Evolutionary conservation across 2,888 invertebrate species (phyloP), one percentile per base, ranked within the genome.

Genomic region (Ophion obscuratus): DNA sequence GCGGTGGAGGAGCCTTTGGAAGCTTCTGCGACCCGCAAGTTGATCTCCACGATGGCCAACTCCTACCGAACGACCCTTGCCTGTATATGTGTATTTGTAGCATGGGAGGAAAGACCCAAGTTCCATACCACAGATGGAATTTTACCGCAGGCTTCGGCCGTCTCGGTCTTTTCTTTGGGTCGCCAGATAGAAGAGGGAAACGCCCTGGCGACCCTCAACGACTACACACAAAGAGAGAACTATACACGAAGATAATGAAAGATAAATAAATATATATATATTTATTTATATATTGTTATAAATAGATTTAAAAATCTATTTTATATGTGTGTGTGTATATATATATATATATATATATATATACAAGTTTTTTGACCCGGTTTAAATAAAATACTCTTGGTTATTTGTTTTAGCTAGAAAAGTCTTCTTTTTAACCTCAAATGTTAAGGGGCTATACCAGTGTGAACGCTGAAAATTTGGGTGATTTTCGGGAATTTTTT

Each of bases 111-210:
- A 31, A 81, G 20, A 81, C 53, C 61, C 61, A 36, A 36, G 61
- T 71, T 70, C 71, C 36, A 24, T 78, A 78, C 57, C 61, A 78
- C 68, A 59, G 57, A 73, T n/a, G 80, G 73, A 80, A 80, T 73
- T 80, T 80, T 66, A 80, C 80, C 66, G 64, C 57, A 66, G 73
- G 73, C 73, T 57, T 61, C 73, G n/a, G n/a, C 57, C 64, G 64
- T 73, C 80, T 74, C 74, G 64, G 57, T 61, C 59, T 73, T 81
- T 59, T 74, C 57, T 80, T 40, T 53, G 74, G 67, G 81, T 66
- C 73, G 76, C 57, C 47, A 81, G 44, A 66, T 57, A 74, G 81
- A 81, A 66, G 81, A 81, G 81, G 85, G 84, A 78, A 85, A 85
- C 85, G 81, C 78, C 85, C 84, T 68, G 59, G 47, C 80, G 73